Percentiles rank a stretch among this genome's conserved stretches.
phyloP scores from a whole-genome alignment of 2,888 invertebrate genomes.

The Anthrax anthrax region DNA sequence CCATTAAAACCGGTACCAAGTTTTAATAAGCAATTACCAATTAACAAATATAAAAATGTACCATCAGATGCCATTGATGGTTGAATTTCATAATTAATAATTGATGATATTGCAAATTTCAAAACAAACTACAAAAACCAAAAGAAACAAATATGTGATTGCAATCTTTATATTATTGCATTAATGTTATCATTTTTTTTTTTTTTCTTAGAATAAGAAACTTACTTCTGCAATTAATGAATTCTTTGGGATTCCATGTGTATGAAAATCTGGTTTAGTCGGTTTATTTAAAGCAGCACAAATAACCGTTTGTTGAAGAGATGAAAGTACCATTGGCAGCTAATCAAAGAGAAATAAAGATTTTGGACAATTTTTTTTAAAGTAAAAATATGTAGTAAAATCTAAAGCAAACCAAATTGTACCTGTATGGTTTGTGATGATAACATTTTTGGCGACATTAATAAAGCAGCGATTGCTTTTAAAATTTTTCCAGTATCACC shows the following conservation, averaged over 20 bases:
- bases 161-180: no score
- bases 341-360: not conserved
- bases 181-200: no score
- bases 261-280: conserved; percentile 75
- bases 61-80: conserved; percentile 77
- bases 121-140: conserved; percentile 21
- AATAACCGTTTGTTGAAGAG: conserved; percentile 78
- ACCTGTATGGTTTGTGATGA: conserved; percentile 71
- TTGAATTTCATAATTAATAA: conserved; percentile 35
- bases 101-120: conserved; percentile 35
- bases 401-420: conserved; percentile 13
- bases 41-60: conserved; percentile 73
- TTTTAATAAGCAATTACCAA: conserved; percentile 74
- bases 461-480: conserved; percentile 69
- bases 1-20: conserved; percentile 91
- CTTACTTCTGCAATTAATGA: conserved; percentile 49
- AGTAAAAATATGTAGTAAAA: conserved; percentile 1
- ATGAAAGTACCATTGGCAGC: conserved; percentile 69
- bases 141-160: no score
- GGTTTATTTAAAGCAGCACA: conserved; percentile 75
- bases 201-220: conserved; percentile 18
- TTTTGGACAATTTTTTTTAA: not conserved
- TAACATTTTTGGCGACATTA: conserved; percentile 68
- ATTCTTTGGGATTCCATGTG: conserved; percentile 69
- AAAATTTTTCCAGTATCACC: conserved; percentile 87